These are phyloP conservation scores for Phainopepla nitens DNA, from an alignment of 2,113 vertebrate species.

Conservation along the genomic window DNA sequence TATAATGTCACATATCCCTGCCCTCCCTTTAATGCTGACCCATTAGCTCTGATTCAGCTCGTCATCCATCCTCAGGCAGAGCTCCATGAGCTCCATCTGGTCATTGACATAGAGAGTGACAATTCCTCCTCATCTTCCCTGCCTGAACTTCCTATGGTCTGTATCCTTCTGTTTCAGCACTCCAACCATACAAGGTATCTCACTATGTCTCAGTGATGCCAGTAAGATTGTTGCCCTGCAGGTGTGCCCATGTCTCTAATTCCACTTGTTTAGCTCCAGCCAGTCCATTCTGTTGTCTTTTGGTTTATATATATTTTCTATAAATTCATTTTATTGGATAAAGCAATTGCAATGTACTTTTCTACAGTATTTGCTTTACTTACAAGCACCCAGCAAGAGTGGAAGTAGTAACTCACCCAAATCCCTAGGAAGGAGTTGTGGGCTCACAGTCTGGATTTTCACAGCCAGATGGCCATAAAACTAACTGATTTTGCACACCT, in stretches of 20 bases:
- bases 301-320: background rate
- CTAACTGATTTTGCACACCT: background rate
- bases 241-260: background rate
- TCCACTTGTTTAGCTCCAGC: background rate
- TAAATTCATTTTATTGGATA: background rate
- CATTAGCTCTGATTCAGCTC: background rate
- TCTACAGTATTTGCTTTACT: background rate
- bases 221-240: background rate
- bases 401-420: background rate
- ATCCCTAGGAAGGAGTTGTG: background rate
- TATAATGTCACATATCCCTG: too few relatives aligned
- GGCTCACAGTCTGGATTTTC: background rate
- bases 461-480: background rate
- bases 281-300: background rate
- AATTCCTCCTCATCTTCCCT: background rate
- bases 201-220: background rate
- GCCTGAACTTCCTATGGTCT: background rate
- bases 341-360: background rate
- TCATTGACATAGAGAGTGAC: background rate
- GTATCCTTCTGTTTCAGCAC: background rate
- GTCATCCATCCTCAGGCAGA: background rate
- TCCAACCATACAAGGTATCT: background rate
- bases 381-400: background rate
- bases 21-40: background rate
- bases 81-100: too few relatives aligned